Base-by-base conservation (phyloP, 1,140 invertebrate species). In the Drosophila mojavensis region DNA sequence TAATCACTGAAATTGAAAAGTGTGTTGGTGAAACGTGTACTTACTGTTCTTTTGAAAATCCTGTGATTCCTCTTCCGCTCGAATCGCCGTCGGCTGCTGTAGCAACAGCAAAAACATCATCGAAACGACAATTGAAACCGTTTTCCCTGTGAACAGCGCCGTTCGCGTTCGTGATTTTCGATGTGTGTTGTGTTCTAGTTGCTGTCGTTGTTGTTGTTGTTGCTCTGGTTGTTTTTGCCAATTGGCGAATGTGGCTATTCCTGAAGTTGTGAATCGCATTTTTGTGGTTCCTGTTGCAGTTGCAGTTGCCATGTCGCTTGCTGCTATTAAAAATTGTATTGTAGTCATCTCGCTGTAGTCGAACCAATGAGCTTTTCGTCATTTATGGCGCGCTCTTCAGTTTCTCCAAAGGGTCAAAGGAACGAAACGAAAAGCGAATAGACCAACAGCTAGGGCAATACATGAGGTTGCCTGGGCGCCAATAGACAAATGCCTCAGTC, bases 1-100 rank as follows among this genome's bases (percentile, higher is more conserved):
- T 5, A 15, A 28, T 51, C 26, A n/a, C 11, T 11, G 36, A 11
- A 10, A 11, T 39, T 13, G 36, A 11, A 39, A 39, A 39, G 11
- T 39, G 11, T 39, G 36, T 13, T 39, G 1, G 10, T 0, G 11
- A 4, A 28, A 36, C 10, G 48, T 47, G 68, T 78, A 91, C 90
- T 91, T 75, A 91, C 90, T 91, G 83, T 91, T 91, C 74, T 91
- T 91, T 79, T 91, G 90, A 79, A 91, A 91, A 36, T 91, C 90
- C 82, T 91, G 90, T 50, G 90, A 90, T 48, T 91, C 90, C 69
- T 88, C 83, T 63, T 86, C 84, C 36, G 83, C 83, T 17, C 26
- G 61, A 6, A 69, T 74, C 28, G 69, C 60, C 56, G 56, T 53
- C 56, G 68, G 63, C 62, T 73, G 75, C 73, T 79, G 74, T 68